Base-by-base conservation (phyloP, 2,888 invertebrate species). In the Argyresthia goedartella region DNA sequence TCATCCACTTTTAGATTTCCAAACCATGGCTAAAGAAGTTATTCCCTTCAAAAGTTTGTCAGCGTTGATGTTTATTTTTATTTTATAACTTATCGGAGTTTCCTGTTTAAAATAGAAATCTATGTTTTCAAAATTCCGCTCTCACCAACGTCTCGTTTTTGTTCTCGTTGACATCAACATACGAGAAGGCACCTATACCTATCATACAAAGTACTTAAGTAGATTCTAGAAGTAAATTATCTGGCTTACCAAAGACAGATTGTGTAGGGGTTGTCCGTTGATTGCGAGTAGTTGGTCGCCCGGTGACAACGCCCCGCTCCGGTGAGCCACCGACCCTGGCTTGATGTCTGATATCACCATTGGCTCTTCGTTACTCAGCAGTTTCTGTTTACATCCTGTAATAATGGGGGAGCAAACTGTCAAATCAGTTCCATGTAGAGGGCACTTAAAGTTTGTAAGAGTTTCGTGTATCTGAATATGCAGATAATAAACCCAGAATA, bases 221-320 rank as follows among this genome's bases (percentile, higher is more conserved):
- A 39, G 39, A 39, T n/a, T 39, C 39, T n/a, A 8, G 39, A 39
- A 39, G 10, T 39, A 9, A 11, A 9, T n/a, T 39, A 11, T 39
- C 39, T 39, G 3, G 39, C 59, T 71, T 72, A 93, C 93, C 61
- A 92, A 68, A 15, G 90, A 89, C 57, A 92, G 85, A 59, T 91
- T 91, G 60, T 92, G 93, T 56, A 95, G 81, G 0, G 92, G 92
- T 63, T 95, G 92, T 59, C 93, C 93, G 71, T 97, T 96, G 53
- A 98, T 95, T 0, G 96, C 95, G 11, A 97, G 76, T 0, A 98
- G 86, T 54, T 93, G 91, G 69, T 98, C 97, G 0, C 97, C 97
- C 0, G 94, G 90, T 15, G 94, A 91, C 42, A 98, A 81, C 0
- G 95, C 95, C 1, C 97, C 97, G 25, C 94, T 94, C 46, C 96